Evolutionary conservation across 2,113 vertebrate species (phyloP).

Genomic region (Callorhinus ursinus): DNA sequence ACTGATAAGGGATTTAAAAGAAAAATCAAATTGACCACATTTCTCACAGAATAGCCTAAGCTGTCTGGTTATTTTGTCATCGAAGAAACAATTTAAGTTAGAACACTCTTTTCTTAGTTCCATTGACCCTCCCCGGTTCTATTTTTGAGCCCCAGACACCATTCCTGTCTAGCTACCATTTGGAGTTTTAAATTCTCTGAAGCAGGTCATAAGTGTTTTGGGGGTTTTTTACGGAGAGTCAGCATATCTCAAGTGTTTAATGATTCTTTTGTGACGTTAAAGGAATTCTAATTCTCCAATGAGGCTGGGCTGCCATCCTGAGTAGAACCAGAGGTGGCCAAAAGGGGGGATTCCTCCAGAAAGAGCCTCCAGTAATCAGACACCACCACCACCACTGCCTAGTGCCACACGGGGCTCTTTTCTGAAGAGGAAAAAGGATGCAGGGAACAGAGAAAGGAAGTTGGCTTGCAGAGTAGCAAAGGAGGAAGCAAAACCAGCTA

Average conservation of each 20-base stretch:
- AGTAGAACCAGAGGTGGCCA: neutral
- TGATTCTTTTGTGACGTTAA: neutral
- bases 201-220: neutral
- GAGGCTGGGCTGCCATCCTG: neutral
- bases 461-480: neutral
- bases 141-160: neutral
- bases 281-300: neutral
- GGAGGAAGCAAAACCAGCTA: neutral
- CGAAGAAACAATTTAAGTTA: neutral
- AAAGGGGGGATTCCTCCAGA: neutral
- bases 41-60: neutral
- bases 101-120: neutral
- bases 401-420: neutral
- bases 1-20: neutral
- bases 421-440: neutral
- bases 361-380: neutral
- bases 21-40: neutral
- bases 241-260: neutral
- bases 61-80: neutral
- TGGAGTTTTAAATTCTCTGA: neutral
- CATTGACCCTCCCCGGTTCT: neutral
- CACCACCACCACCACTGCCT: neutral
- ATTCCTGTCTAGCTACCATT: neutral
- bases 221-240: neutral
- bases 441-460: neutral